Conservation (phyloP, 2,797 vertebrate genomes). For the Sebastes umbrosus region DNA sequence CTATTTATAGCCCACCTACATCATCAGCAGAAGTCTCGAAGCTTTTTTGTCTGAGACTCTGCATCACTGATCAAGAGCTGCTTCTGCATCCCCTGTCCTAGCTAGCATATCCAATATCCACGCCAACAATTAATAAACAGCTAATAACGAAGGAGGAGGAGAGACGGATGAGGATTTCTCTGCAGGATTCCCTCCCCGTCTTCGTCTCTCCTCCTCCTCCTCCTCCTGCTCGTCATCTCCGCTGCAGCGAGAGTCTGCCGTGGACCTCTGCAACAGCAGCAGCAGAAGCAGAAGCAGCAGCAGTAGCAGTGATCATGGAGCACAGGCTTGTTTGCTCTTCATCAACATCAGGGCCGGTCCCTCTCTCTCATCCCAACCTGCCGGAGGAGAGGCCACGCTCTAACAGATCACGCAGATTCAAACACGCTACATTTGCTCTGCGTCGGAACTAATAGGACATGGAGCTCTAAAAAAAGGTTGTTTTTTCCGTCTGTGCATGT, state of each 20-base stretch:
- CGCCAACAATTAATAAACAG: conserved; percentile 48
- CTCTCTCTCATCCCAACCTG: conserved; percentile 66
- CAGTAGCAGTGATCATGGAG: conserved; percentile 43
- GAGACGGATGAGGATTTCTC: conserved; percentile 53
- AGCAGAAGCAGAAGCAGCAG: conserved; percentile 18
- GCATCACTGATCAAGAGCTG: conserved; percentile 54
- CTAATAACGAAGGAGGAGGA: conserved; percentile 48
- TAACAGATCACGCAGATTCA: conserved; percentile 74
- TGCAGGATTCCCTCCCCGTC: conserved; percentile 67
- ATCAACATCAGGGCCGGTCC: conserved; percentile 60
- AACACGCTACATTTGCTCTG: conserved; percentile 76
- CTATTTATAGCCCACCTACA: conserved; percentile 86
- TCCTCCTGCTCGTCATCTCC: conserved; percentile 52
- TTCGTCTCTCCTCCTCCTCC: conserved; percentile 47
- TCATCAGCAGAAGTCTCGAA: conserved; percentile 78
- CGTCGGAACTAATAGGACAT: conserved; percentile 71
- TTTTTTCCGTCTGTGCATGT: conserved; percentile 38
- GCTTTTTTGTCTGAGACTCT: conserved; percentile 71
- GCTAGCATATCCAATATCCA: conserved; percentile 30
- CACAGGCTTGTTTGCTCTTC: conserved; percentile 69
- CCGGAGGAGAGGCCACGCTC: conserved; percentile 71
- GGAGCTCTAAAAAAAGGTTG: conserved; percentile 70
- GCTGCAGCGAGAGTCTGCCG: conserved; percentile 60
- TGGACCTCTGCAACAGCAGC: conserved; percentile 53
- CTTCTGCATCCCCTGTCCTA: conserved; percentile 35